Percentiles rank a stretch among this genome's conserved stretches.
These are phyloP conservation scores for Alentia gelatinosa DNA, from an alignment of 2,888 invertebrate genomes.

Conservation along the genomic window DNA sequence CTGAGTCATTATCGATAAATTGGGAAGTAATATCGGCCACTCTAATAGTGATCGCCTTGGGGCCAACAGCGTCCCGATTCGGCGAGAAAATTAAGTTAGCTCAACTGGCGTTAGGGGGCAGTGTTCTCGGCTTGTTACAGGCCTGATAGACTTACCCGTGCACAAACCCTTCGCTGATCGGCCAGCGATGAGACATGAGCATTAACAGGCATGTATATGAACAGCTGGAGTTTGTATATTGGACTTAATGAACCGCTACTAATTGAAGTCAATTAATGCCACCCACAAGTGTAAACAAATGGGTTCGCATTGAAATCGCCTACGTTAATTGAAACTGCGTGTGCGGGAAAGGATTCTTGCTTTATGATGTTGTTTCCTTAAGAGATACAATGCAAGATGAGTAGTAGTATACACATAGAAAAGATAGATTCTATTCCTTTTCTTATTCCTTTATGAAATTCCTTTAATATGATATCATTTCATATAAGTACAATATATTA, in stretches of 20 bases:
- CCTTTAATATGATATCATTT: too few species aligned
- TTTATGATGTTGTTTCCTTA: too few species aligned
- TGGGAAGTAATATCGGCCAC: slow-evolving; percentile 50
- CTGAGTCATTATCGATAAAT: slow-evolving; percentile 49
- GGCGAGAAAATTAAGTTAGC: slow-evolving; percentile 31
- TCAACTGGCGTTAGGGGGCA: slow-evolving; percentile 27
- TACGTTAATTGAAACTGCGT: background rate
- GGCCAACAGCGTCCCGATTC: background rate
- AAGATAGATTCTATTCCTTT: too few species aligned
- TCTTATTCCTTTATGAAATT: too few species aligned
- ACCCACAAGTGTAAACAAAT: slow-evolving; percentile 26
- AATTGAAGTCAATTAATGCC: slow-evolving; percentile 37
- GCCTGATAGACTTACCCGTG: slow-evolving; percentile 26
- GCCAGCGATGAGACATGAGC: slow-evolving; percentile 13
- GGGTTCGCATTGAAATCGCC: slow-evolving; percentile 5
- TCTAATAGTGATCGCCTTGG: slow-evolving; percentile 44
- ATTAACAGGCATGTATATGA: background rate
- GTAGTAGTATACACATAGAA: too few species aligned
- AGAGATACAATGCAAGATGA: too few species aligned
- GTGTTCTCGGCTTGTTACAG: background rate
- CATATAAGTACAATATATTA: too few species aligned
- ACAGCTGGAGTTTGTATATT: slow-evolving; percentile 38
- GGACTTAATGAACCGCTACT: background rate
- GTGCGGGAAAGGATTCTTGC: too few species aligned
- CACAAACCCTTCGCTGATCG: background rate